Evolutionary conservation across 2,888 invertebrate species (phyloP).

Genomic region (Xiphydria camelus): DNA sequence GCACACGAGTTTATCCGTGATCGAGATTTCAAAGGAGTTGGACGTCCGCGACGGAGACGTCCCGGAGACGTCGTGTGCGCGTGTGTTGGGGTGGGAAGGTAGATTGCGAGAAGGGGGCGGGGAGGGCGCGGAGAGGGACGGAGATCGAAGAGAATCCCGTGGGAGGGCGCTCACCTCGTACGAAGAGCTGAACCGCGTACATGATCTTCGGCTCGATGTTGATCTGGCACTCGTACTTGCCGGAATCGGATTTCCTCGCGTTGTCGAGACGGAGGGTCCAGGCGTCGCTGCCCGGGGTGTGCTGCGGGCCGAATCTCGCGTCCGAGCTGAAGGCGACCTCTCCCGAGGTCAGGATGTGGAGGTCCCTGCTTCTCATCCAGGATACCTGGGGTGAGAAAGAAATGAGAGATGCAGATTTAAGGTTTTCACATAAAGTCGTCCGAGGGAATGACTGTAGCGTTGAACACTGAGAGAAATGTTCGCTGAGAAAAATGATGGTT

Average conservation of each 20-base stretch:
- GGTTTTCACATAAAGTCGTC: constrained; percentile 10
- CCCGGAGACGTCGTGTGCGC: no score
- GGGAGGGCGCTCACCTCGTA: constrained; percentile 61
- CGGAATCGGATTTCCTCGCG: constrained; percentile 66
- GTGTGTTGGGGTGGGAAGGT: no score
- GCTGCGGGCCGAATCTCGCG: constrained; percentile 65
- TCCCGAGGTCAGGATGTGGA: constrained; percentile 72
- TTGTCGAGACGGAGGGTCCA: constrained; percentile 67
- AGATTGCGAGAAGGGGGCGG: not conserved
- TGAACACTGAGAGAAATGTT: no score
- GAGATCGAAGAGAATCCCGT: constrained; percentile 8
- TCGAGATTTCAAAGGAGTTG: no score
- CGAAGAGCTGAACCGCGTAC: constrained; percentile 67
- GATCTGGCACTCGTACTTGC: constrained; percentile 75
- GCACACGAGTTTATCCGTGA: no score
- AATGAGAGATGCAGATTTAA: constrained; percentile 2
- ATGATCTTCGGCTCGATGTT: constrained; percentile 77
- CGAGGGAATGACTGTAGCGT: no score
- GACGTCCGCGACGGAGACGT: no score
- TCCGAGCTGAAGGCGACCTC: constrained; percentile 69
- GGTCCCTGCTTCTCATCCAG: constrained; percentile 72
- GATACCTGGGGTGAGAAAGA: constrained; percentile 64
- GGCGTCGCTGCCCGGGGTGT: constrained; percentile 60
- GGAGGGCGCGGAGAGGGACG: constrained; percentile 7
- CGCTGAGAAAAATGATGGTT: no score